Evolutionary conservation across 2,797 vertebrate genomes (phyloP), one percentile per base, ranked within the genome.

Genomic region (Thunnus albacares): DNA sequence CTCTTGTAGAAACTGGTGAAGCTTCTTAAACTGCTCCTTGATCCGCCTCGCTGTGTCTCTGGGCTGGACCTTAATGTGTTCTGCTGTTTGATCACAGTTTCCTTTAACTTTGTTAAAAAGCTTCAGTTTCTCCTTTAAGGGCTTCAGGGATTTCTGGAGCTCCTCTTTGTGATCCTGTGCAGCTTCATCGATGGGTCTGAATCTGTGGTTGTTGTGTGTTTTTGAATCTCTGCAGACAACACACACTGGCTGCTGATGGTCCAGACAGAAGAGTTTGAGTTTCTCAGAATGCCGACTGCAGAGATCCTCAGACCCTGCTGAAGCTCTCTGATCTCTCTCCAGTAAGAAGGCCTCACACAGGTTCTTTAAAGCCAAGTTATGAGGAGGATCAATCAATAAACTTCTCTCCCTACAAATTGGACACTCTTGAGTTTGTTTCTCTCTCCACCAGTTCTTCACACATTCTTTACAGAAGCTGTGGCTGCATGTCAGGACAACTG

Each of bases 391-490:
- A 6, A 5, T 53, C 24, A 1, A 1, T 0, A 7, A 22, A 15
- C 1, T 0, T 3, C 0, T 30, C 7, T 0, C 1, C 24, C 41
- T 63, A 45, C 69, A 77, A 4, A 47, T 0, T 18, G 75, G 75
- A 77, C 74, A 82, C 9, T 73, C 0, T 0, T 12, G 1, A 22
- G 2, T 43, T 2, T 0, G 38, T 20, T 35, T 72, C 15, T 9
- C 15, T 4, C 2, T 71, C 79, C 79, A 81, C 71, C 75, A 81
- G 0, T 0, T 55, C 53, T 64, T 15, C 45, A 85, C 2, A 49
- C 71, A 79, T 26, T n/a, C 9, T 75, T 61, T 55, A 63, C 75
- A 84, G 58, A 84, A 66, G 57, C 75, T 84, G 75, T 85, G 75
- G 51, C 71, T 81, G 3, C 79, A 85, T 0, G 59, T 26, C 22